Conservation (phyloP, 2,888 invertebrate species). For the Pseudococcus jackbeardsleyi region DNA sequence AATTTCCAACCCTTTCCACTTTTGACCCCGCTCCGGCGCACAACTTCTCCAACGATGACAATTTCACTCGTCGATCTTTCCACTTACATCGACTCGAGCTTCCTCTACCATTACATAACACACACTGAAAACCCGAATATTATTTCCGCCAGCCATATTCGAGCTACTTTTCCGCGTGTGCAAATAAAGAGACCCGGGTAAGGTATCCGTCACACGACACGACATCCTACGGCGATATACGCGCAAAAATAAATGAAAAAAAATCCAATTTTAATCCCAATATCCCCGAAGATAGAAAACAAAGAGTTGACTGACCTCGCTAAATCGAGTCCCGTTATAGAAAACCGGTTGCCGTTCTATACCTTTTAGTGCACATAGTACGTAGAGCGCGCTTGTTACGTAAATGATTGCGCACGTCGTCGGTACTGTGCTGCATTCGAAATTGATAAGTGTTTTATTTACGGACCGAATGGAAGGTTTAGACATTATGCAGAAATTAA, state of each 20-base stretch:
- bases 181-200: not conserved
- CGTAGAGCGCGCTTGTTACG: slow-evolving; percentile 61
- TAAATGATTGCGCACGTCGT: slow-evolving; percentile 55
- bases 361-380: slow-evolving; percentile 35
- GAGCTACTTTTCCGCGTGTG: not conserved
- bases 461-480: slow-evolving; percentile 21
- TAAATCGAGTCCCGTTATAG: slow-evolving; percentile 59
- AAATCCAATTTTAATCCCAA: slow-evolving; percentile 11
- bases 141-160: slow-evolving; percentile 1
- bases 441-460: slow-evolving; percentile 19
- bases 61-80: not conserved
- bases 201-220: not conserved
- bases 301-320: slow-evolving; percentile 65
- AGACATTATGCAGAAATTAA: slow-evolving; percentile 57
- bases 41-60: not conserved
- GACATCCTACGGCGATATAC: slow-evolving; percentile 32
- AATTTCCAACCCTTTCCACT: not conserved
- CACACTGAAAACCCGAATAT: not conserved
- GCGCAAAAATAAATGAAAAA: slow-evolving; percentile 40
- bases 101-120: not conserved
- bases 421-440: not conserved
- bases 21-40: not conserved
- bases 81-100: not conserved
- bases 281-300: slow-evolving; percentile 40
- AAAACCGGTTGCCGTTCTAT: slow-evolving; percentile 60